Percentiles rank a stretch among this genome's conserved stretches.
Conservation (phyloP, 1,140 invertebrate genomes). For the Bombus consobrinus region DNA sequence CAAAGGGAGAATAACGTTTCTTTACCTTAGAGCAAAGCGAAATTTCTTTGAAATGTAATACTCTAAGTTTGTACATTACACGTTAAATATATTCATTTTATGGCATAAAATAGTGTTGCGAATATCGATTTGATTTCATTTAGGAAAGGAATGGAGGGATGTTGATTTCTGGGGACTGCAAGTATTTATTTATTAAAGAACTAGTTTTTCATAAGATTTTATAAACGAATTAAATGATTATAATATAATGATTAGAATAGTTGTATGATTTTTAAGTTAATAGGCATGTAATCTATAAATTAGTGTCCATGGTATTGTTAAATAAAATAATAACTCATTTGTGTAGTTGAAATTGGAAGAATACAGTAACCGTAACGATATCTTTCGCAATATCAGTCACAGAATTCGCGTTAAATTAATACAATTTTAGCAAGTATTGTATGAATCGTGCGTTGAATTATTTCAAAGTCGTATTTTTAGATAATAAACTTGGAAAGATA, state of each 20-base stretch:
- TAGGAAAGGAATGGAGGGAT: neutral
- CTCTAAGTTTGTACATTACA: neutral
- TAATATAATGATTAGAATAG: too few relatives aligned
- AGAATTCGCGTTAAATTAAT: too few relatives aligned
- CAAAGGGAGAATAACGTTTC: neutral
- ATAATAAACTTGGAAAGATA: neutral
- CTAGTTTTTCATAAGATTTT: too few relatives aligned
- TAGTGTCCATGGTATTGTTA: too few relatives aligned
- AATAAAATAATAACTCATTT: too few relatives aligned
- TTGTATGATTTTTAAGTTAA: too few relatives aligned
- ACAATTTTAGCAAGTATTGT: neutral
- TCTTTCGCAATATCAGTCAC: neutral
- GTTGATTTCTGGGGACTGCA: neutral
- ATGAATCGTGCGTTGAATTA: too few relatives aligned
- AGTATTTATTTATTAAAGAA: too few relatives aligned
- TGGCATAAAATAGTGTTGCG: neutral
- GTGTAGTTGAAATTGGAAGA: too few relatives aligned
- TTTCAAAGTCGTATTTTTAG: neutral
- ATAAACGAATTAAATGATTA: too few relatives aligned
- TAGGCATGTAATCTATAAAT: too few relatives aligned
- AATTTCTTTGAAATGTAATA: neutral
- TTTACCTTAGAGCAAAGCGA: neutral
- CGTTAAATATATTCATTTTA: neutral
- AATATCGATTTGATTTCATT: neutral
- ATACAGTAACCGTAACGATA: too few relatives aligned